Evolutionary conservation across 2,797 vertebrate genomes (phyloP), one percentile per base, ranked within the genome.

Genomic region (Lutjanus argentimaculatus): DNA sequence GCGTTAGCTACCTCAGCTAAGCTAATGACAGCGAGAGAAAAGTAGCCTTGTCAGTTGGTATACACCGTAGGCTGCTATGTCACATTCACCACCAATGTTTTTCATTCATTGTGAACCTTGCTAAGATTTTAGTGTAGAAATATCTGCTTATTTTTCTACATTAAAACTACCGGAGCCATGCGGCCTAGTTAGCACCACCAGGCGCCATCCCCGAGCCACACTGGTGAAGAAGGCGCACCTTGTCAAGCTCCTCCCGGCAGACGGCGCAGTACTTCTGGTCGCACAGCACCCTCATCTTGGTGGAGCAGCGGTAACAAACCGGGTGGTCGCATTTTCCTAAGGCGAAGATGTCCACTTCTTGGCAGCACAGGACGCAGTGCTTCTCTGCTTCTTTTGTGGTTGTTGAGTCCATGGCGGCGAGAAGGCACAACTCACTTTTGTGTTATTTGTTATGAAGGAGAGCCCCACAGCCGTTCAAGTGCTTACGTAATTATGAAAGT

Each of bases 181-280:
- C 49, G 93, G 93, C 93, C 93, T 93, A 79, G 73, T 42, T 89
- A 82, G 71, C 65, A 49, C 40, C 51, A 65, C 58, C 69, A 15
- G 62, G 45, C 45, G 14, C 0, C 51, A 77, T 73, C 93, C 89
- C 70, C 90, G 89, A 13, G 45, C 22, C 79, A 67, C 15, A 77
- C 85, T 89, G 55, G 22, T 11, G 36, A 15, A 21, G 21, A 7
- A 46, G 0, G 25, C 86, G 25, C 57, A 99, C 98, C 98, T 98
- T 98, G 93, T 97, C 97, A 86, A 99, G 97, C 94, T 99, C 97
- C 92, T 98, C 98, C 63, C 98, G 97, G 96, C 98, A 99, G 81
- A 99, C 98, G 45, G 98, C 98, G 94, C 98, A 99, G 96, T 99
- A 99, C 72, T 97, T 97, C 94, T 99, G 98, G 21, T 98, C 97